Evolutionary conservation across 2,888 invertebrate genomes (phyloP), one percentile per base, ranked within the genome.

Genomic region (Lasioglossum pauxillum): DNA sequence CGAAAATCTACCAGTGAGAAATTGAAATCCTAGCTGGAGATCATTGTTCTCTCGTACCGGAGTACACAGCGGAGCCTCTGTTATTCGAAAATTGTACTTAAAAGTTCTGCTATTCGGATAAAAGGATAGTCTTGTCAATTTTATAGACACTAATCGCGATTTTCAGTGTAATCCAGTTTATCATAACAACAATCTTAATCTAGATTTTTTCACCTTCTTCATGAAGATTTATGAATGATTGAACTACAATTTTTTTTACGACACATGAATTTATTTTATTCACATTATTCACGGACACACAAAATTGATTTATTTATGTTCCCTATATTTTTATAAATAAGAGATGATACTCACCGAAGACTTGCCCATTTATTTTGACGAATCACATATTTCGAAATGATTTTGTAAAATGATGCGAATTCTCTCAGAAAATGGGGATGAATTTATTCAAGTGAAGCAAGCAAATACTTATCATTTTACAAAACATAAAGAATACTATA

Each of bases 1-100:
- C 57, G 71, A 71, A 71, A 71, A 71, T 71, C 38, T n/a, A 23
- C 12, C 41, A 41, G 71, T 71, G 71, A n/a, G 41, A 71, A 71
- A 71, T n/a, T 71, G 5, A 38, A 71, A 44, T 57, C 19, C 23
- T 19, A 57, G 14, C 7, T 64, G 27, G 35, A 14, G 53, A 69
- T 53, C 23, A 27, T 19, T 75, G 41, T 71, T 12, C 23, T 23
- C 41, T 41, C 41, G 41, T 14, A 41, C 23, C 41, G 23, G 19
- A n/a, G 53, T n/a, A 69, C 38, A 23, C 38, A 23, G 38, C 35
- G 0, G 23, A 14, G 23, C 3, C 12, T 23, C 4, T 35, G 8
- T 35, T 35, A n/a, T 23, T 12, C 3, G 69, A 38, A 69, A 23
- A 69, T 38, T 38, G 0, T 38, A 23, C 1, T 10, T 38, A 2